These are phyloP conservation scores for Emydura subglobosa DNA, from an alignment of 2,113 vertebrate species.

Conservation along the genomic window DNA sequence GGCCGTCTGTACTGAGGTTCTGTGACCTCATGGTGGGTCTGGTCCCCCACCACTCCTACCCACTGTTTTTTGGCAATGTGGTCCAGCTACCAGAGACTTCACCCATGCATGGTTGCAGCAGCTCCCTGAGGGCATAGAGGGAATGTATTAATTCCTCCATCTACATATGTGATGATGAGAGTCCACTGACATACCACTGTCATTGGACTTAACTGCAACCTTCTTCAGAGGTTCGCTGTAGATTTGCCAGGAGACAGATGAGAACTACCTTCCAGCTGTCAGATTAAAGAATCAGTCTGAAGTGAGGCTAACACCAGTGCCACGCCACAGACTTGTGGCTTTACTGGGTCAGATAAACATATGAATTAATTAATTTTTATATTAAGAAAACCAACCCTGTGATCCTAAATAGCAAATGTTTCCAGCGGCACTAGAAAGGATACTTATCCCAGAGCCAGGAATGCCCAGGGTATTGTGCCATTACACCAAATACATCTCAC, in stretches of 20 bases:
- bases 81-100: background rate
- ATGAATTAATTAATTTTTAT: background rate
- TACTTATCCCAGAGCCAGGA: background rate
- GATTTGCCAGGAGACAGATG: background rate
- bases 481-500: too few relatives aligned
- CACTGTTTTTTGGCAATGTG: background rate
- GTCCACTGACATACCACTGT: background rate
- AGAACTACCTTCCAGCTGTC: background rate
- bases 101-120: background rate
- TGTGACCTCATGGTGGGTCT: background rate
- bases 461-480: background rate
- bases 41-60: background rate
- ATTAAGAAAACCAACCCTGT: background rate
- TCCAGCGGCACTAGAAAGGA: background rate
- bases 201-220: background rate
- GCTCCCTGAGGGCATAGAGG: background rate
- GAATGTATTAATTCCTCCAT: background rate
- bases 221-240: background rate
- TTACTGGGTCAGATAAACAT: background rate
- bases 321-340: too few relatives aligned
- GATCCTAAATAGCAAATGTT: background rate
- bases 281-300: background rate
- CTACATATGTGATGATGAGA: background rate
- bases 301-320: background rate
- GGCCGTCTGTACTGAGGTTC: background rate